Conservation (phyloP, 2,888 invertebrate genomes). For the Dilophus febrilis region DNA sequence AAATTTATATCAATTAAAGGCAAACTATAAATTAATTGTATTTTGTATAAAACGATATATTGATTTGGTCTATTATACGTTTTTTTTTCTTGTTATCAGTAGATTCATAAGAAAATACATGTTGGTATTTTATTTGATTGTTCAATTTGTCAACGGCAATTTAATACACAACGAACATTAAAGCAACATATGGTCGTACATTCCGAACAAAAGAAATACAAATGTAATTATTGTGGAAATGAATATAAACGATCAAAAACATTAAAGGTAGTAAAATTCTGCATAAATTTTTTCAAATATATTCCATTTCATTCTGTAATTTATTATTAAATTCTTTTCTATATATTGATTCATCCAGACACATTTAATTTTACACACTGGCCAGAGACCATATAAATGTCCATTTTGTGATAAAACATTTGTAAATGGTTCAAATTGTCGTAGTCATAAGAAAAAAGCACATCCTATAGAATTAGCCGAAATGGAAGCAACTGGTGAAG, state of each 20-base stretch:
- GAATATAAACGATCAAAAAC: slow-evolving; percentile 29
- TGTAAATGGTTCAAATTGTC: slow-evolving; percentile 29
- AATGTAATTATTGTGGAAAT: slow-evolving; percentile 25
- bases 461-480: slow-evolving; percentile 27
- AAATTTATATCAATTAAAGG: slow-evolving; percentile 21
- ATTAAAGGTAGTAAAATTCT: slow-evolving; percentile 7
- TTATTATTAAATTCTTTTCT: slow-evolving; percentile 9
- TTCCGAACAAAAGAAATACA: slow-evolving; percentile 23
- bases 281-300: too few species aligned
- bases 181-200: slow-evolving; percentile 30
- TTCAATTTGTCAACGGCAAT: slow-evolving; percentile 25
- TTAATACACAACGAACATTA: slow-evolving; percentile 31
- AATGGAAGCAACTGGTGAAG: slow-evolving; percentile 24
- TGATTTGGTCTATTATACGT: too few species aligned
- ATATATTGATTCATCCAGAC: too few species aligned
- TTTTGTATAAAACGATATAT: too few species aligned
- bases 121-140: slow-evolving; percentile 26
- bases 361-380: slow-evolving; percentile 28
- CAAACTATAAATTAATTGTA: too few species aligned
- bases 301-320: background rate
- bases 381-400: slow-evolving; percentile 26
- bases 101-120: slow-evolving; percentile 30
- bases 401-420: slow-evolving; percentile 28
- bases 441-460: slow-evolving; percentile 27
- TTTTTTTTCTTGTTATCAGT: too few species aligned